These are phyloP conservation scores for Harpalus rubripes DNA, from an alignment of 2,888 invertebrate genomes.

Conservation along the genomic window DNA sequence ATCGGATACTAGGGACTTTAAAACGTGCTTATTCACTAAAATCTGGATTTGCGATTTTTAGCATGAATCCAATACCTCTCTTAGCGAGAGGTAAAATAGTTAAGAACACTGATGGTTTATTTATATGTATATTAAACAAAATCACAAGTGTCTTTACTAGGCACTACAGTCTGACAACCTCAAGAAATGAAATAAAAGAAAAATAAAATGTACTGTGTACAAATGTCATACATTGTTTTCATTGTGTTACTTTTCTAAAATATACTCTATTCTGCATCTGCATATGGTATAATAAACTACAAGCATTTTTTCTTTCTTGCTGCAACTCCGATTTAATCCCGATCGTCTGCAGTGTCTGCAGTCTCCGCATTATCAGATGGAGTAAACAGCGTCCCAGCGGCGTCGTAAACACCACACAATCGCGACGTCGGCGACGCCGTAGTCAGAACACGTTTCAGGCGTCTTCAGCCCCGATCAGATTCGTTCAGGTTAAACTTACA, in stretches of 20 bases:
- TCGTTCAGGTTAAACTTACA: slow-evolving; percentile 27
- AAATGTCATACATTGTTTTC: not conserved
- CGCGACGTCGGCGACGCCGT: not conserved
- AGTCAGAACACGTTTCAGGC: slow-evolving; percentile 18
- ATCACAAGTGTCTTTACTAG: too few species aligned
- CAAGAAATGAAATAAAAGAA: too few species aligned
- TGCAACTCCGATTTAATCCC: too few species aligned
- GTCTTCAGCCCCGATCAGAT: slow-evolving; percentile 19
- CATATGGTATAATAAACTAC: not conserved
- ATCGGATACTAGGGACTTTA: too few species aligned
- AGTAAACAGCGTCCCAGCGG: slow-evolving; percentile 18
- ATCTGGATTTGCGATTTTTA: too few species aligned
- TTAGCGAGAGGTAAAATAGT: too few species aligned
- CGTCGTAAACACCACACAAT: slow-evolving; percentile 42
- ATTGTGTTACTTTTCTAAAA: not conserved
- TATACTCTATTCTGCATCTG: not conserved
- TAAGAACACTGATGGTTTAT: too few species aligned
- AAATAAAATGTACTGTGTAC: not conserved
- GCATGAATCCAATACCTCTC: too few species aligned
- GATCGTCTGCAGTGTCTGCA: slow-evolving; percentile 1
- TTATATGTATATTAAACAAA: too few species aligned
- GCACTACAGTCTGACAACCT: too few species aligned
- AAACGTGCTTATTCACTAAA: too few species aligned
- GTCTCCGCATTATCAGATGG: slow-evolving; percentile 22
- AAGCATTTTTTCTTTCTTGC: not conserved